Conservation (phyloP, 2,797 vertebrate species). For the Thunnus albacares region DNA sequence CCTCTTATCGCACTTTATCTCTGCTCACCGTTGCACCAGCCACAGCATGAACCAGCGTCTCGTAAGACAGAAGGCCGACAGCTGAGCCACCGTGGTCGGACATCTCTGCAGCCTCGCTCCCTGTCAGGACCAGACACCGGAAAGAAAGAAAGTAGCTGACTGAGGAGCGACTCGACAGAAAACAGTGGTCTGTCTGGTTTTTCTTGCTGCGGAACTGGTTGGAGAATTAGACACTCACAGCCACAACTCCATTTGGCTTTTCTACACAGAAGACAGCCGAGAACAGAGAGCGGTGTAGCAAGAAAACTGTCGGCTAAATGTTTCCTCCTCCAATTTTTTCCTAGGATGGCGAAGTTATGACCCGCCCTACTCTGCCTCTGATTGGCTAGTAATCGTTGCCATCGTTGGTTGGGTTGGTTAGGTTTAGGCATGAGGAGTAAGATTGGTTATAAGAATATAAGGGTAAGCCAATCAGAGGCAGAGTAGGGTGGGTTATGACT, state of each 20-base stretch:
- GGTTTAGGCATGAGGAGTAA: too few relatives aligned
- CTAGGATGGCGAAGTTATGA: too few relatives aligned
- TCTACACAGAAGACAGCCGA: fast-evolving
- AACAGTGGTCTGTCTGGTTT: background rate
- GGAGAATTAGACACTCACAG: background rate
- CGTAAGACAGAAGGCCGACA: conserved; percentile 84
- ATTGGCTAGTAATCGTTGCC: too few relatives aligned
- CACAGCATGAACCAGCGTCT: conserved; percentile 88
- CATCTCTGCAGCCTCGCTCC: conserved; percentile 71
- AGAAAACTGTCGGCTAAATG: background rate
- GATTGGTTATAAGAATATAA: too few relatives aligned
- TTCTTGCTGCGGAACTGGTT: background rate
- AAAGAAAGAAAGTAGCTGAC: background rate
- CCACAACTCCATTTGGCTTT: background rate
- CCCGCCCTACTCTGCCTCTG: too few relatives aligned
- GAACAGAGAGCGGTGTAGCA: background rate
- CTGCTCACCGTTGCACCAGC: conserved; percentile 86
- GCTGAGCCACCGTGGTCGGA: conserved; percentile 66
- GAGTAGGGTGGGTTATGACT: too few relatives aligned
- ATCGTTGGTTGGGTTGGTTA: too few relatives aligned
- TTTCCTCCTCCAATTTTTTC: conserved; percentile 26
- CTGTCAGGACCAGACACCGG: background rate
- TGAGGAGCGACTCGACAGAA: background rate
- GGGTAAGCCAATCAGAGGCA: too few relatives aligned
- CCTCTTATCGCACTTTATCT: background rate